A percentile compares a stretch with the other conserved stretches of the same genome.
These are phyloP conservation scores for Aplodontia rufa DNA, from an alignment of 2,113 vertebrate genomes.

Conservation along the genomic window DNA sequence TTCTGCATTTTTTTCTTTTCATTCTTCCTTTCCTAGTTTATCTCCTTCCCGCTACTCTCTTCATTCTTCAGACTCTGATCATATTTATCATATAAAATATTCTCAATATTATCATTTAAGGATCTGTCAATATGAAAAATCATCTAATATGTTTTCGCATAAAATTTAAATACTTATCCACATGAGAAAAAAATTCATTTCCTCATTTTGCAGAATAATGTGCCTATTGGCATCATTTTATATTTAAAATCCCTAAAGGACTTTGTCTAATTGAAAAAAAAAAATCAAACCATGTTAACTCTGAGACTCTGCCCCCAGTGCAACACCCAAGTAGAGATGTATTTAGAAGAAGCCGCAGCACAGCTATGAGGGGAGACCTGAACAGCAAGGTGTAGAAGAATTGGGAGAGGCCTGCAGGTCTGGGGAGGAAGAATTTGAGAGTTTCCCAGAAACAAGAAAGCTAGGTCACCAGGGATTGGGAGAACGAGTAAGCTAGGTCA, in stretches of 20 bases:
- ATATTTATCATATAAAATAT: slow-evolving; percentile 34
- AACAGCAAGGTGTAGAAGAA: too few species aligned
- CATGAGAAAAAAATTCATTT: background rate
- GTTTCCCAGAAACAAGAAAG: background rate
- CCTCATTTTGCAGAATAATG: background rate
- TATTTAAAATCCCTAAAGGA: background rate
- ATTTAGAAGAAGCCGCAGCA: background rate
- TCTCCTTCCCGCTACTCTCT: too few species aligned
- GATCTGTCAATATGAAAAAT: background rate
- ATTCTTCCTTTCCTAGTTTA: background rate
- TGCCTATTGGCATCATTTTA: background rate
- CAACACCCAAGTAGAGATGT: background rate
- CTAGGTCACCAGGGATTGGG: background rate
- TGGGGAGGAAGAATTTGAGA: background rate
- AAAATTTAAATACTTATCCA: slow-evolving; percentile 10
- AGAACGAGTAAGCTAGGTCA: background rate
- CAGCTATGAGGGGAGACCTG: background rate
- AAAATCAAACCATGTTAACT: background rate
- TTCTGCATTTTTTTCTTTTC: background rate
- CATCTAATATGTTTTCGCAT: background rate
- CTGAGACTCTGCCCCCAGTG: background rate
- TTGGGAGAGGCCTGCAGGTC: background rate
- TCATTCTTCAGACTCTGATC: background rate
- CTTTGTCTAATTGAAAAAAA: background rate
- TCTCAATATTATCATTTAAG: background rate